Evolutionary conservation across 2,113 vertebrate genomes (phyloP), one percentile per base, ranked within the genome.

Genomic region (Tragelaphus imberbis): DNA sequence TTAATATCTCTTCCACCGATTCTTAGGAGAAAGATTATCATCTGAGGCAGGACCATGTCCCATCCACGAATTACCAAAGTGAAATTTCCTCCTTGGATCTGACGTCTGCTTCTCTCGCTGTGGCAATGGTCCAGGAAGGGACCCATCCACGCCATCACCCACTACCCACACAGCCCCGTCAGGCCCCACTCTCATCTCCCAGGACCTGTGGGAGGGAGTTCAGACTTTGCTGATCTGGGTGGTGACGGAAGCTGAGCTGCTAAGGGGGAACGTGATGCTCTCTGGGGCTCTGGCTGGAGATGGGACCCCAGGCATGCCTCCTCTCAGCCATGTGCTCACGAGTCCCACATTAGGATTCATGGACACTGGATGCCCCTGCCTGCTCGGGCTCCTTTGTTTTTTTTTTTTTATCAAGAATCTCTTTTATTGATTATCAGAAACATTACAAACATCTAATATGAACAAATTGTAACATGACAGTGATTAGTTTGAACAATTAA

Each of bases 341-440:
- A 28, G 47, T 7, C 3, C 25, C 11, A 0, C n/a, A 0, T 12
- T n/a, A 17, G 27, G 36, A 19, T 2, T 27, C 10, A 0, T 0
- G 6, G 49, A 47, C 30, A 11, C 30, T 1, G 33, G 93, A 3
- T 58, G 11, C 2, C 10, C 6, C 28, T 21, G 71, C 59, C 53
- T n/a, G 19, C 8, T 10, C 0, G 0, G 21, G 13, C 58, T 28
- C 44, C 84, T 44, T 59, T n/a, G n/a, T n/a, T n/a, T n/a, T n/a
- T n/a, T n/a, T n/a, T n/a, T n/a, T n/a, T n/a, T n/a, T n/a, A n/a
- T n/a, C n/a, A n/a, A n/a, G n/a, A n/a, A n/a, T n/a, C n/a, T n/a
- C n/a, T n/a, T n/a, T n/a, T n/a, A n/a, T n/a, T n/a, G n/a, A n/a
- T n/a, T n/a, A n/a, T n/a, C n/a, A n/a, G n/a, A n/a, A n/a, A n/a